Conservation (phyloP, 2,888 invertebrate species). For the Idaea straminata region DNA sequence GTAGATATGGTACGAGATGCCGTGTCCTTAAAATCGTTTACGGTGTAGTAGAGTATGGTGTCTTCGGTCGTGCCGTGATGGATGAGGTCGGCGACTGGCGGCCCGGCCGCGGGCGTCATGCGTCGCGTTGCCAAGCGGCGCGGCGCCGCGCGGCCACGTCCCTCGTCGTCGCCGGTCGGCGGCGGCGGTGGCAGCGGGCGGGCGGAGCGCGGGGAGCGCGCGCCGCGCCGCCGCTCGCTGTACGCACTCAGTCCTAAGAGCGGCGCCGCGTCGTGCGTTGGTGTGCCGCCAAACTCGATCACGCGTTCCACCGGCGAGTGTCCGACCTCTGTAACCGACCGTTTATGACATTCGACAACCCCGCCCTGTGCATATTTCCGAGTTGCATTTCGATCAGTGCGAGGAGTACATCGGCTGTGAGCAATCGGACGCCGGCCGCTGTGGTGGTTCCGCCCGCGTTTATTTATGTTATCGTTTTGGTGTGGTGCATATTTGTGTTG, state of each 20-base stretch:
- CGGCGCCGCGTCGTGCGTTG: conserved; percentile 58
- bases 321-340: conserved; percentile 74
- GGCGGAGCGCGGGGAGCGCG: conserved; percentile 43
- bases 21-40: too few species aligned
- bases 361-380: conserved; percentile 76
- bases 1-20: too few species aligned
- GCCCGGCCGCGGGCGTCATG: conserved; percentile 24
- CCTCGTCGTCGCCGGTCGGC: conserved; percentile 43
- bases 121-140: conserved; percentile 34
- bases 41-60: conserved; percentile 17
- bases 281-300: conserved; percentile 44
- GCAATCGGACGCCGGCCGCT: conserved; percentile 46
- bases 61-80: conserved; percentile 9
- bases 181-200: conserved; percentile 41
- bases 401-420: conserved; percentile 61
- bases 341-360: conserved; percentile 77
- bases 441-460: conserved; percentile 65
- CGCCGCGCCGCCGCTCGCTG: conserved; percentile 42
- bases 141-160: conserved; percentile 23
- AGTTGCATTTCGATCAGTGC: conserved; percentile 71
- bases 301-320: conserved; percentile 56
- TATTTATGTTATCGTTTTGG: conserved; percentile 80
- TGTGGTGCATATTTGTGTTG: conserved; percentile 79
- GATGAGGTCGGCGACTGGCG: conserved; percentile 35
- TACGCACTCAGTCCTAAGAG: conserved; percentile 50